Evolutionary conservation across 2,888 invertebrate species (phyloP).

Genomic region (Drosophila kanekoi): DNA sequence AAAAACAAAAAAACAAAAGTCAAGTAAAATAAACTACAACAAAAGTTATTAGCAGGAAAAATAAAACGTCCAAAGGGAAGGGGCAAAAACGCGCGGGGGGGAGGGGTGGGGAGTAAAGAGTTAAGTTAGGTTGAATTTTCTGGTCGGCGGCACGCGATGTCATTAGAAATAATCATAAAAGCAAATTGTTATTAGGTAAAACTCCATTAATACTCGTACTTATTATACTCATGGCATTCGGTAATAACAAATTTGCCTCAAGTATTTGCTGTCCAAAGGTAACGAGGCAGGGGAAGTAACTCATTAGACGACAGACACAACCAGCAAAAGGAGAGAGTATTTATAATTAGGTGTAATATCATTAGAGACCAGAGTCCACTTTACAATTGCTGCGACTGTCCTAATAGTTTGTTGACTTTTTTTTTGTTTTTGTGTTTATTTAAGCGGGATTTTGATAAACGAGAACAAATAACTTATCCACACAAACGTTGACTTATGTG

Average conservation of each 20-base stretch:
- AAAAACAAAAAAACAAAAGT: not conserved
- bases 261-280: not conserved
- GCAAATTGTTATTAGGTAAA: conserved; percentile 45
- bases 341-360: not conserved
- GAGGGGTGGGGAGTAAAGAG: not conserved
- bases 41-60: conserved; percentile 18
- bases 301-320: not conserved
- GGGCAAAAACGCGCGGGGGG: no score
- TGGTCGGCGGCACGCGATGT: conserved; percentile 59
- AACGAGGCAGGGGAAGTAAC: not conserved
- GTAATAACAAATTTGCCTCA: not conserved
- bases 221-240: conserved; percentile 1
- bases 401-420: no score
- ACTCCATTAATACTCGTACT: conserved; percentile 7
- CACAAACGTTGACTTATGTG: no score
- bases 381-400: not conserved
- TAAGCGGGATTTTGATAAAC: no score
- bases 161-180: conserved; percentile 60
- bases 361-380: not conserved
- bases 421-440: no score
- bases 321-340: not conserved
- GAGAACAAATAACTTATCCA: no score
- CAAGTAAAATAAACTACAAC: not conserved
- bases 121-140: conserved; percentile 2
- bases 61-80: not conserved